Conservation (phyloP, 2,797 vertebrate species). For the Rhyacichthys aspro region DNA sequence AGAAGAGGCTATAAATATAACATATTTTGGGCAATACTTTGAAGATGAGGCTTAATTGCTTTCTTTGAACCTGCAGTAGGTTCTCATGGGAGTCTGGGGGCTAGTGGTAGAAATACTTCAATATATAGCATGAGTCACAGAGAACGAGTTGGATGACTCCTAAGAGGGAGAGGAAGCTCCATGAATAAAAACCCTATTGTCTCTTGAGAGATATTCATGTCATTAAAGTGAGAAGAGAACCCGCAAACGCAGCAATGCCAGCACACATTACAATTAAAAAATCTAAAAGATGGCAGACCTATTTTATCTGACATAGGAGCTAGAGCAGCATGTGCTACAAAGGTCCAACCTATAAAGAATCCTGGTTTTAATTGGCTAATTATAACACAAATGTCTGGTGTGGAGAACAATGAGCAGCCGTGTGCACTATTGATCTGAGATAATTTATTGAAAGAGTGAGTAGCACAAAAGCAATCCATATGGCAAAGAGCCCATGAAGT, state of each 20-base stretch:
- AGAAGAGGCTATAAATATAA: constrained; percentile 22
- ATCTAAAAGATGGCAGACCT: neutral
- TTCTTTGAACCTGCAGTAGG: constrained; percentile 38
- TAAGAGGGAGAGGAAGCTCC: constrained; percentile 26
- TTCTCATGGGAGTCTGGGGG: constrained; percentile 37
- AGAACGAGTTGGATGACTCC: constrained; percentile 16
- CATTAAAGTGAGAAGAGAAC: constrained; percentile 15
- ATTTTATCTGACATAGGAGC: no score
- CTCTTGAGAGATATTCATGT: constrained; percentile 8
- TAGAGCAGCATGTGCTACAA: no score
- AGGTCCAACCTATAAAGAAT: neutral
- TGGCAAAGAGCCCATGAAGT: constrained; percentile 43
- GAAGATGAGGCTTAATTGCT: constrained; percentile 51
- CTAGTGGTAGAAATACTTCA: constrained; percentile 30
- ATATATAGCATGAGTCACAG: constrained; percentile 38
- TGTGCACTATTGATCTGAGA: constrained; percentile 49
- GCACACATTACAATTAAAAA: neutral
- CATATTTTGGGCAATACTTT: constrained; percentile 43
- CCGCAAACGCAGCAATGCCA: constrained; percentile 2
- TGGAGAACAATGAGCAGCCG: constrained; percentile 16
- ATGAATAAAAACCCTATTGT: constrained; percentile 28
- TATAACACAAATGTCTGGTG: constrained; percentile 13
- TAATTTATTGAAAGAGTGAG: constrained; percentile 46
- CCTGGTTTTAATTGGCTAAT: constrained; percentile 31
- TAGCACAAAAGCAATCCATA: constrained; percentile 39